These are phyloP conservation scores for Aradophagus sp. DNA, from an alignment of 1,140 invertebrate genomes.

Conservation along the genomic window DNA sequence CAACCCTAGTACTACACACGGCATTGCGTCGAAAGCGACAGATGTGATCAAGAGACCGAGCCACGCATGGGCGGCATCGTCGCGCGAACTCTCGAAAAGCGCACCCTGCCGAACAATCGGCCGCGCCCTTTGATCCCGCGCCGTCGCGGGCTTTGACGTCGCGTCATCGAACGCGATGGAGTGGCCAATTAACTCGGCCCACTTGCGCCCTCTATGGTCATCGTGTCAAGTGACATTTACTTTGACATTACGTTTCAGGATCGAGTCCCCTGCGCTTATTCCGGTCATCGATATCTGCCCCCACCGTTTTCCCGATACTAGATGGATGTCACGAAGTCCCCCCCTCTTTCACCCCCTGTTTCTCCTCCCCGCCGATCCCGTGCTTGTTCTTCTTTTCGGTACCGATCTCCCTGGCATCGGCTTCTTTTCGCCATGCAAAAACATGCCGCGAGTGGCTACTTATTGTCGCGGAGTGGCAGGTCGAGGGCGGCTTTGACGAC, in stretches of 20 bases:
- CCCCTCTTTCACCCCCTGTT: background rate
- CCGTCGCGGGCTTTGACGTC: constrained; percentile 48
- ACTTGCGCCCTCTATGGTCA: constrained; percentile 30
- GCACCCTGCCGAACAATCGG: constrained; percentile 47
- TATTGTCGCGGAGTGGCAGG: constrained; percentile 53
- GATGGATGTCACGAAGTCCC: too few species aligned
- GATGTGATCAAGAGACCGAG: too few species aligned
- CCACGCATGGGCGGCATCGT: too few species aligned
- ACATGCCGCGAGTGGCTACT: constrained; percentile 51
- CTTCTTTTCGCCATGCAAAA: constrained; percentile 43
- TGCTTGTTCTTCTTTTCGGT: constrained; percentile 11
- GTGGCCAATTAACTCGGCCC: constrained; percentile 45
- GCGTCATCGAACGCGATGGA: constrained; percentile 45
- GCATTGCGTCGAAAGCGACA: too few species aligned
- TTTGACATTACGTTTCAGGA: constrained; percentile 38
- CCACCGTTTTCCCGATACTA: constrained; percentile 6
- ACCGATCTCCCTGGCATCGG: constrained; percentile 6
- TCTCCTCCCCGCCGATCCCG: background rate
- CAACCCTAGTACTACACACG: too few species aligned
- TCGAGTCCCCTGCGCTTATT: constrained; percentile 1
- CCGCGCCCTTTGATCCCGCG: constrained; percentile 38
- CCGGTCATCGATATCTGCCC: constrained; percentile 37
- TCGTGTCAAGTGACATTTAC: constrained; percentile 50
- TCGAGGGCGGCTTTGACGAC: constrained; percentile 47
- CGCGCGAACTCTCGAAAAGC: constrained; percentile 50